These are phyloP conservation scores for Antheraea assamensis DNA, from an alignment of 2,888 invertebrate genomes.

Conservation along the genomic window DNA sequence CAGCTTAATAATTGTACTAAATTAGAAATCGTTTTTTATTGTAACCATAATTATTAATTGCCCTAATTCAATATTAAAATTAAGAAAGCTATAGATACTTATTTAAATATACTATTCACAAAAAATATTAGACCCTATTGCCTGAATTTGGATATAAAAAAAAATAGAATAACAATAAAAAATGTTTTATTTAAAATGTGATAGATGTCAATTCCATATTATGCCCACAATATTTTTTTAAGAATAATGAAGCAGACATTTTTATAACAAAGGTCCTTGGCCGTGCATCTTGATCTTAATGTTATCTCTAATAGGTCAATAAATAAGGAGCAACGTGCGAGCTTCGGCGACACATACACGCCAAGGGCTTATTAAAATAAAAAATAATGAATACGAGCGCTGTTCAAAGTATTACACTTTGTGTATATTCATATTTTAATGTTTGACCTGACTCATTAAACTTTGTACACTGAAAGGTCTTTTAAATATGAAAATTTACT, in stretches of 20 bases:
- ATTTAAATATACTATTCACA: no score
- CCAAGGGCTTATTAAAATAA: conserved; percentile 76
- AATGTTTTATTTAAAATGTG: background rate
- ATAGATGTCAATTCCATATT: conserved; percentile 49
- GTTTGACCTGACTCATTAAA: conserved; percentile 49
- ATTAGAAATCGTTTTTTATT: background rate
- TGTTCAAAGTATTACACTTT: conserved; percentile 63
- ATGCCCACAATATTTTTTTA: conserved; percentile 65
- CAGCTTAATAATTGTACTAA: background rate
- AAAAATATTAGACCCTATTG: background rate
- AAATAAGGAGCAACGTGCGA: conserved; percentile 80
- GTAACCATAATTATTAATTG: background rate
- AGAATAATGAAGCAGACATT: conserved; percentile 81
- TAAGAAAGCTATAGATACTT: background rate
- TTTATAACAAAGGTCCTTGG: conserved; percentile 83
- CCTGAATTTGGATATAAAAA: background rate
- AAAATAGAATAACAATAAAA: background rate
- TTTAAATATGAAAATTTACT: conserved; percentile 24
- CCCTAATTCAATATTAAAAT: background rate
- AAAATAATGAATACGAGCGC: conserved; percentile 66
- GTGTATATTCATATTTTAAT: conserved; percentile 72
- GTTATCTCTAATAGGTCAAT: conserved; percentile 83
- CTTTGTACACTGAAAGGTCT: conserved; percentile 35
- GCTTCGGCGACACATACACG: conserved; percentile 78
- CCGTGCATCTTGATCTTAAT: conserved; percentile 82